phyloP scores from a whole-genome alignment of 2,113 vertebrate genomes.

The Leucopsar rothschildi region DNA sequence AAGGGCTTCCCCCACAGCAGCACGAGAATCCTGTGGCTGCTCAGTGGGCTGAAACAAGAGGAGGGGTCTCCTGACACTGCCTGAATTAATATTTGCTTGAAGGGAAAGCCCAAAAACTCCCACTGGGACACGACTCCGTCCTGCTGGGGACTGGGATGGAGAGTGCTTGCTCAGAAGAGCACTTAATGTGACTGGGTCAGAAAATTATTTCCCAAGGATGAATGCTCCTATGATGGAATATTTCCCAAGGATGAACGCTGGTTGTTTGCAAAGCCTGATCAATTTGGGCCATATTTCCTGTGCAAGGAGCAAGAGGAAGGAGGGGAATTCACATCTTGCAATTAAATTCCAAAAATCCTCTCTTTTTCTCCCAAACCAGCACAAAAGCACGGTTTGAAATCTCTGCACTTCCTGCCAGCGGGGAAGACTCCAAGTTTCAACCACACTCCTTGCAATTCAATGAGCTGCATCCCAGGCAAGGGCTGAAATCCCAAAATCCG shows the following conservation, averaged over 20 bases:
- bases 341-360: neutral
- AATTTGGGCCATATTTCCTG: neutral
- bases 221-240: neutral
- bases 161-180: neutral
- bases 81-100: neutral
- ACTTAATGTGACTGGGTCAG: neutral
- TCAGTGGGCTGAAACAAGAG: neutral
- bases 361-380: neutral
- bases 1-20: neutral
- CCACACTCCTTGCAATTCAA: conserved; percentile 27
- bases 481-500: neutral
- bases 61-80: neutral
- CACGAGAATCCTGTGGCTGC: accelerated
- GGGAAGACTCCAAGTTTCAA: conserved; percentile 34
- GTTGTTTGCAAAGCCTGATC: neutral
- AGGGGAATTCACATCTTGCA: neutral
- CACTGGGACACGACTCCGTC: accelerated
- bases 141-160: neutral
- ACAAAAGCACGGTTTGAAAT: conserved; percentile 33
- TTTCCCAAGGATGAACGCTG: neutral
- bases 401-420: conserved; percentile 3
- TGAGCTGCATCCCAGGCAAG: neutral
- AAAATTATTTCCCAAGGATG: conserved; percentile 14
- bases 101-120: neutral
- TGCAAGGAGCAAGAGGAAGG: neutral